These are phyloP conservation scores for Brachypodius melanocephalos DNA, from an alignment of 2,113 vertebrate species.

Conservation along the genomic window DNA sequence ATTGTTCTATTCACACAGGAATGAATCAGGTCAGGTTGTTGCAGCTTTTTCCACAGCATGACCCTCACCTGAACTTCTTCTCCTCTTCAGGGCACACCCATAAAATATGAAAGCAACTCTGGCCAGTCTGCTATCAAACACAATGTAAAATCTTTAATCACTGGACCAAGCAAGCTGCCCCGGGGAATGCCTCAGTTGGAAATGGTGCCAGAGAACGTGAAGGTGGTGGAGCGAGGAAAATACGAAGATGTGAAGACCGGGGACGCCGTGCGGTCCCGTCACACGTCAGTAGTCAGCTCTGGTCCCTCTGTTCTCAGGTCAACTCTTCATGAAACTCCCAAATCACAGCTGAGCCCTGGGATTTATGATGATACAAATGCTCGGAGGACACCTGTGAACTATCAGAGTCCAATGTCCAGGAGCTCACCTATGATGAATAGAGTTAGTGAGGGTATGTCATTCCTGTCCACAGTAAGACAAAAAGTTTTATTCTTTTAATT, in stretches of 20 bases:
- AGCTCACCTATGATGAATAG: slow-evolving; percentile 91
- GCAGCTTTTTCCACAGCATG: neutral
- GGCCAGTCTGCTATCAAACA: slow-evolving; percentile 93
- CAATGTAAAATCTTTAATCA: slow-evolving; percentile 97
- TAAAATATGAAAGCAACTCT: slow-evolving; percentile 84
- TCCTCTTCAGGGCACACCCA: slow-evolving; percentile 82
- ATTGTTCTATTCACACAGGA: rapidly evolving
- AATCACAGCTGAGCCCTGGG: slow-evolving; percentile 92
- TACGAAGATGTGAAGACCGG: slow-evolving; percentile 89
- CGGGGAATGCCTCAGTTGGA: slow-evolving; percentile 87
- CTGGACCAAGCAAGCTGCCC: slow-evolving; percentile 86
- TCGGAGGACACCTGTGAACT: slow-evolving; percentile 91
- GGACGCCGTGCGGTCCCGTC: slow-evolving; percentile 81
- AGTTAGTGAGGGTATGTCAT: slow-evolving; percentile 81
- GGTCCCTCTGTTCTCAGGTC: slow-evolving; percentile 93
- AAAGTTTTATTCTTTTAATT: neutral
- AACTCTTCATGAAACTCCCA: slow-evolving; percentile 90
- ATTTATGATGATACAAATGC: slow-evolving; percentile 93
- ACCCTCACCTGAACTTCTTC: neutral
- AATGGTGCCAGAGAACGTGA: slow-evolving; percentile 79
- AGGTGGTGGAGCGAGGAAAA: slow-evolving; percentile 84
- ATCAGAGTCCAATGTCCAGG: slow-evolving; percentile 86
- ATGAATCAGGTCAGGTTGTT: neutral
- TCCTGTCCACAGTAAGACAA: neutral
- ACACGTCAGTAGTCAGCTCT: slow-evolving; percentile 93